Base-by-base conservation (phyloP, 2,888 invertebrate species). In the Watsonalla cultraria region DNA sequence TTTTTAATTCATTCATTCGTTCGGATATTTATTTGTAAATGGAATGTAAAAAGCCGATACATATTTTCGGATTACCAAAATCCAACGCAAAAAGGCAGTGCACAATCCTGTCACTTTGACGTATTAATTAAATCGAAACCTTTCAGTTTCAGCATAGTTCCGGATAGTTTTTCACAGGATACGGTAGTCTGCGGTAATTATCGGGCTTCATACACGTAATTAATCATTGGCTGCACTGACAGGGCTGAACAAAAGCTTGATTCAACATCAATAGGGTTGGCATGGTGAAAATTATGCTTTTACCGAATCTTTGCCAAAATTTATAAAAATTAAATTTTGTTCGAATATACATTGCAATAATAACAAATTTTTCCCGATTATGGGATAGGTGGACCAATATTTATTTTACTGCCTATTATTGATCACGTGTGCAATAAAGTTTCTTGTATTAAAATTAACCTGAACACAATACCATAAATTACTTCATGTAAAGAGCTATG, bases 171-270 rank as follows among this genome's bases (percentile, higher is more conserved):
- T 86, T 84, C 83, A 69, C 63, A 72, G 68, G 70, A 72, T 74
- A 74, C 63, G 66, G 66, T 73, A 42, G 73, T 71, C 64, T 68
- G 69, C 60, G 68, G 70, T 77, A 76, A 84, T 80, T 78, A 76
- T 72, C 61, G 61, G 78, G 81, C 81, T 84, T 86, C 88, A 86
- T 86, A 83, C 84, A 82, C 76, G 79, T 78, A 70, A 90, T 90
- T 89, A 88, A 90, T 90, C 89, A 90, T 84, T 80, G 79, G 72
- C 67, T 62, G 60, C 68, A 67, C 68, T 66, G 76, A 69, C 77
- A 76, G 79, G 68, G 73, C 70, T 74, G 80, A 78, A 82, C 83
- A 82, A 83, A 82, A 75, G 78, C 72, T 60, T 61, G 62, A 57
- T 58, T 52, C 53, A 59, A 61, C 56, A 59, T 58, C 65, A 57